Base-by-base conservation (phyloP, 1,140 invertebrate genomes). In the Hermetia illucens region DNA sequence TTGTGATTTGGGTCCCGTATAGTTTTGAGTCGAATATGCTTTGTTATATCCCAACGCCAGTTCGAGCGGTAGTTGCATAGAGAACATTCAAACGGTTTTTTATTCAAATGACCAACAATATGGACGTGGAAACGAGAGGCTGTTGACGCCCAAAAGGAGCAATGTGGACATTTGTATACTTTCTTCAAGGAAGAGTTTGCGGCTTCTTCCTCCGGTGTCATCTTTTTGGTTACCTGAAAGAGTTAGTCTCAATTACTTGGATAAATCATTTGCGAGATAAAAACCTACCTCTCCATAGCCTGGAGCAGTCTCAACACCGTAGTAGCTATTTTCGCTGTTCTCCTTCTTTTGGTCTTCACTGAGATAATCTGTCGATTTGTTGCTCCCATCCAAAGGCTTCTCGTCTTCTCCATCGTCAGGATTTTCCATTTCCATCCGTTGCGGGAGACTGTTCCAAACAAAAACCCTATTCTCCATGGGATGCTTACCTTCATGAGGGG, bases 41-140 rank as follows among this genome's bases (percentile, higher is more conserved):
- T 94, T 29, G 86, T 91, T 41, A 96, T 90, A 63, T 92, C 88
- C 88, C 88, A 93, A 43, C 86, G 72, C 88, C 88, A 93, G 62
- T 93, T 93, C 17, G 87, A 92, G 43, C 87, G 77, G 54, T 92
- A 90, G 17, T 82, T 76, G 65, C 92, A 96, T 3, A 86, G 67
- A 3, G 90, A 94, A 68, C 92, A 96, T 63, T 91, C 86, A 57
- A 93, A 95, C 4, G 90, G 90, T 56, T 91, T 89, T 55, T 82
- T 84, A 61, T 91, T 91, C 41, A 88, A 68, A 64, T 91, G 87
- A 15, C 86, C 86, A 16, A 91, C 86, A 46, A 90, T 88, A 61
- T 91, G 88, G 15, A 91, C 85, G 57, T 91, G 87, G 62, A 91
- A 91, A 44, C 87, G 72, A 21, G 84, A 89, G n/a, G 86, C 85